A percentile compares a stretch with the other conserved stretches of the same genome.
phyloP scores from a whole-genome alignment of 2,113 vertebrate species.

The Heloderma charlesbogerti region DNA sequence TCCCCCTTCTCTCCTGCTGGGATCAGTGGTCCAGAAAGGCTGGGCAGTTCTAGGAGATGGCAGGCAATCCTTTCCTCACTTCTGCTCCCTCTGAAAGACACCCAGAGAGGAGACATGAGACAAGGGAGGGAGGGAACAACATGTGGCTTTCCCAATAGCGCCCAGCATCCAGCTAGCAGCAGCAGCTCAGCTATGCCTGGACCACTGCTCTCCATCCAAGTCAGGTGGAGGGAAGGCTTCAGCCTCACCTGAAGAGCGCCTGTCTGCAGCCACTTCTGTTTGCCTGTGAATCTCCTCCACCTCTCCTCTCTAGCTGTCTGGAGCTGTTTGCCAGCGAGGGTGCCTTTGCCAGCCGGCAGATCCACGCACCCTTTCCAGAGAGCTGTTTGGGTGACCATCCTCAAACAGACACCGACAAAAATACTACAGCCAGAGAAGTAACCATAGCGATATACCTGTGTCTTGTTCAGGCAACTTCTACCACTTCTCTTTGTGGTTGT shows the following conservation, averaged over 20 bases:
- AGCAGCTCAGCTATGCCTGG: slow-evolving; percentile 7
- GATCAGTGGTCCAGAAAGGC: slow-evolving; percentile 39
- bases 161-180: not conserved
- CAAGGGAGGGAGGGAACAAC: slow-evolving; percentile 64
- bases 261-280: slow-evolving; percentile 58
- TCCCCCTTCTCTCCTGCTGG: slow-evolving; percentile 3
- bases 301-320: not conserved
- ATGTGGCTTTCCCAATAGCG: slow-evolving; percentile 52
- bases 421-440: slow-evolving; percentile 82
- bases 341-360: slow-evolving; percentile 37
- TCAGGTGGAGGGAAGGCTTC: not conserved
- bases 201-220: not conserved
- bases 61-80: slow-evolving; percentile 46
- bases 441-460: slow-evolving; percentile 88
- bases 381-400: slow-evolving; percentile 77
- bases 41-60: slow-evolving; percentile 48
- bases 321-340: not conserved
- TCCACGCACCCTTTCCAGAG: slow-evolving; percentile 62
- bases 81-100: slow-evolving; percentile 61
- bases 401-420: slow-evolving; percentile 14
- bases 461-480: not conserved
- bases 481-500: slow-evolving; percentile 15
- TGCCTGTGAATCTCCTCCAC: not conserved
- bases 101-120: slow-evolving; percentile 39
- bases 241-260: slow-evolving; percentile 51